Percentiles rank a stretch among this genome's conserved stretches.
These are phyloP conservation scores for Gephyroberyx darwinii DNA, from an alignment of 2,797 vertebrate genomes.

Conservation along the genomic window DNA sequence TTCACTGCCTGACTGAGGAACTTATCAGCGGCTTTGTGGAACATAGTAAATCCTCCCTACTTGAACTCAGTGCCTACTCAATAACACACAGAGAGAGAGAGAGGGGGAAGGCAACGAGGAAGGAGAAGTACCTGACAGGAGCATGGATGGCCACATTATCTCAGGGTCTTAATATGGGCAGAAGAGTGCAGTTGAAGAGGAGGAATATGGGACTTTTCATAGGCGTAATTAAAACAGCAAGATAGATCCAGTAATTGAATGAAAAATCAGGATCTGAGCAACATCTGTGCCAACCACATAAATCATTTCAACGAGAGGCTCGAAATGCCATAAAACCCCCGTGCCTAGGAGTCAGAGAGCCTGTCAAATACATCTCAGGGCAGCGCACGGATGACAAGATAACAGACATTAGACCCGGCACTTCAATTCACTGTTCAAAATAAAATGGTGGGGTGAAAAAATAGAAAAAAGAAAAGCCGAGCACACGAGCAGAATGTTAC, in stretches of 20 bases:
- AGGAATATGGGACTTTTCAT: conserved; percentile 82
- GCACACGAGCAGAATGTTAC: conserved; percentile 59
- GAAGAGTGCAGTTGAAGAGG: conserved; percentile 78
- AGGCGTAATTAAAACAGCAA: conserved; percentile 85
- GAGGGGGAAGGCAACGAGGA: conserved; percentile 26
- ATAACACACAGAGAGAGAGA: neutral
- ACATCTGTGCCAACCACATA: conserved; percentile 86
- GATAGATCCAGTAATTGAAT: conserved; percentile 87
- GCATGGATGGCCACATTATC: conserved; percentile 72
- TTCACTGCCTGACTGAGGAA: neutral
- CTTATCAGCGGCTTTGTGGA: neutral
- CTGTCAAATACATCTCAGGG: conserved; percentile 76
- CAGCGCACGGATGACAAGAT: conserved; percentile 65
- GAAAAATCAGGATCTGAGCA: conserved; percentile 85
- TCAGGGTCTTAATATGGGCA: conserved; percentile 77
- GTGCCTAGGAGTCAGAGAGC: conserved; percentile 77
- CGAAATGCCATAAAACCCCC: conserved; percentile 79
- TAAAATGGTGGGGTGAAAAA: conserved; percentile 45
- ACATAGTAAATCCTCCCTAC: neutral
- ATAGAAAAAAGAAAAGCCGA: conserved; percentile 20
- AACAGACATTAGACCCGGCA: conserved; percentile 72
- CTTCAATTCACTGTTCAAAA: conserved; percentile 68
- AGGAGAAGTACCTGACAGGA: conserved; percentile 68
- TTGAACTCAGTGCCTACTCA: conserved; percentile 5
- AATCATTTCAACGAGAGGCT: conserved; percentile 85